phyloP scores from a whole-genome alignment of 1,140 invertebrate species.

The Scaptomyza montana region DNA sequence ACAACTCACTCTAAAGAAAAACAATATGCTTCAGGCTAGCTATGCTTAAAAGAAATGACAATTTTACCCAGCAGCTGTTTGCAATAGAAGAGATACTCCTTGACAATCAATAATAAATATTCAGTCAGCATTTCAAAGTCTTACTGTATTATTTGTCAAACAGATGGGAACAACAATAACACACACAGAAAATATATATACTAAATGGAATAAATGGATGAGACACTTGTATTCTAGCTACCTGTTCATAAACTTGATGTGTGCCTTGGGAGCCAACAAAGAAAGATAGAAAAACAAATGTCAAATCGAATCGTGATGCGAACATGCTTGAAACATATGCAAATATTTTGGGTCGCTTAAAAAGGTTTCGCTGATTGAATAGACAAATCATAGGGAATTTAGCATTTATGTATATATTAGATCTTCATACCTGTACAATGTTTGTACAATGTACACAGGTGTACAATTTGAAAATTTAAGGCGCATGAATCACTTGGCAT shows the following conservation, averaged over 20 bases:
- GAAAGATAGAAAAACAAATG: constrained; percentile 9
- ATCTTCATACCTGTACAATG: background rate
- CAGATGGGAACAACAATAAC: background rate
- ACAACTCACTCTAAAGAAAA: background rate
- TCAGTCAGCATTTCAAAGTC: constrained; percentile 29
- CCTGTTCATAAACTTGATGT: constrained; percentile 14
- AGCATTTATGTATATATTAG: background rate
- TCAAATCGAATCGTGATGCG: constrained; percentile 10
- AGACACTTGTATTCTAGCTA: constrained; percentile 2
- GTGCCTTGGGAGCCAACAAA: background rate
- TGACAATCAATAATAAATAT: constrained; percentile 39
- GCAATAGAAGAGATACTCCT: background rate
- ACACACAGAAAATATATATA: background rate
- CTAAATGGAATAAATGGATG: constrained; percentile 8
- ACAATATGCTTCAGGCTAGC: constrained; percentile 6
- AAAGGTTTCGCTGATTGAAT: constrained; percentile 3
- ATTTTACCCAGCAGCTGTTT: constrained; percentile 5
- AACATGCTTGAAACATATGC: constrained; percentile 27
- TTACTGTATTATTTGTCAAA: background rate
- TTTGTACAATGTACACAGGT: constrained; percentile 2
- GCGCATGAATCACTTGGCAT: constrained; percentile 14
- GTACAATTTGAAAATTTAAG: constrained; percentile 17
- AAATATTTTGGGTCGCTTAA: constrained; percentile 8
- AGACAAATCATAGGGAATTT: background rate
- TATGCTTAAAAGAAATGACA: constrained; percentile 13